Evolutionary conservation across 37 sponge, comb jelly and placozoan genomes (phyloP).

Genomic region (Lycopodina hypogea): DNA sequence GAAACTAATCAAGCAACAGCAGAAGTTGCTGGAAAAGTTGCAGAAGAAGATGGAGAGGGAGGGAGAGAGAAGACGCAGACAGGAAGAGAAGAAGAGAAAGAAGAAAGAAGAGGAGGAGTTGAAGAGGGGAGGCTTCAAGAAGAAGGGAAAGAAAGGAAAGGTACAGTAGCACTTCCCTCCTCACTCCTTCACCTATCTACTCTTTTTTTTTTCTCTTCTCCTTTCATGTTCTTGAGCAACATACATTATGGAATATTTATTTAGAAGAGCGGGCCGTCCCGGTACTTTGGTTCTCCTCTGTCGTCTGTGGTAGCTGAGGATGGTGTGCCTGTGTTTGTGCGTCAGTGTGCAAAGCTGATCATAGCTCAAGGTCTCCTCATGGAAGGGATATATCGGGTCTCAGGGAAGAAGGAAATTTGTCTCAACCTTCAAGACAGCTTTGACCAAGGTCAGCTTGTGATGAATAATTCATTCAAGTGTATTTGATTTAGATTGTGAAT

Average conservation of each 20-base stretch:
- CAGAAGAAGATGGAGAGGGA: conserved; percentile 38
- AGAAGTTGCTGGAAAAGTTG: conserved; percentile 39
- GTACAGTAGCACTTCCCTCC: background rate
- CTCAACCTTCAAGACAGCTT: conserved; percentile 53
- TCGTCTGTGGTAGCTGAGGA: conserved; percentile 30
- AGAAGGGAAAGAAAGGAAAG: conserved; percentile 18
- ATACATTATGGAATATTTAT: too few species aligned
- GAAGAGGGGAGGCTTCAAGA: conserved; percentile 22
- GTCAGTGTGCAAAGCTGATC: conserved; percentile 24
- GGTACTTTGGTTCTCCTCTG: conserved; percentile 64
- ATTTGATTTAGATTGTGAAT: background rate
- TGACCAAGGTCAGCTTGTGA: conserved; percentile 56
- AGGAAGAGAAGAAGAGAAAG: conserved; percentile 22
- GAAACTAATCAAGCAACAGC: conserved; percentile 31
- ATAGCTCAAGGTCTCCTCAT: conserved; percentile 28
- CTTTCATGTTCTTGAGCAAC: background rate
- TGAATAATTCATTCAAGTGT: background rate
- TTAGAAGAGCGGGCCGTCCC: background rate
- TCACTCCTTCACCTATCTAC: background rate
- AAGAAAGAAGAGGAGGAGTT: conserved; percentile 36
- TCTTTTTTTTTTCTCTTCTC: background rate
- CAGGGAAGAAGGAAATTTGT: conserved; percentile 72
- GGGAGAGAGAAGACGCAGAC: conserved; percentile 13
- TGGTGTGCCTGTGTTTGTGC: conserved; percentile 57
- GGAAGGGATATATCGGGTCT: conserved; percentile 74